A percentile compares a stretch with the other conserved stretches of the same genome.
Conservation (phyloP, 2,888 invertebrate species). For the Machimus rusticus region DNA sequence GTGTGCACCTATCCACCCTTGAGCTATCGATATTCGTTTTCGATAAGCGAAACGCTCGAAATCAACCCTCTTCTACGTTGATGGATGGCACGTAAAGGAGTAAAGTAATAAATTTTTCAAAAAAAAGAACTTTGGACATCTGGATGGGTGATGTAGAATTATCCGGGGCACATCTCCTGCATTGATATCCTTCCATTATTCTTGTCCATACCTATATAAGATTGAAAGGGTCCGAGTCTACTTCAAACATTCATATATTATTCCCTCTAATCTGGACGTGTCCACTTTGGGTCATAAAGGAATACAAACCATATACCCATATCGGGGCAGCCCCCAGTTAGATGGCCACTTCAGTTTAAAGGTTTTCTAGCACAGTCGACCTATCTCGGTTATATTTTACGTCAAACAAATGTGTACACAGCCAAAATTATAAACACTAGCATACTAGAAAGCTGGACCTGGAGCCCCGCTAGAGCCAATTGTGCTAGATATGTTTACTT, state of each 20-base stretch:
- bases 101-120: slow-evolving; percentile 10
- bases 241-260: slow-evolving; percentile 32
- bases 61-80: background rate
- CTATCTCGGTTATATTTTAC: slow-evolving; percentile 25
- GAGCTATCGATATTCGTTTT: background rate
- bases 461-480: background rate
- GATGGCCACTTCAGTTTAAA: slow-evolving; percentile 12
- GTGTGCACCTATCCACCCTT: background rate
- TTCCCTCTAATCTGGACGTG: slow-evolving; percentile 39
- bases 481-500: slow-evolving; percentile 40
- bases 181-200: slow-evolving; percentile 8
- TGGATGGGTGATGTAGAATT: background rate
- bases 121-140: background rate
- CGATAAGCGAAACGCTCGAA: background rate
- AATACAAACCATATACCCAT: slow-evolving; percentile 22
- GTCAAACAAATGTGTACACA: slow-evolving; percentile 20
- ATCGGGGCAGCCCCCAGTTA: background rate
- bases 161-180: background rate
- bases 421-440: slow-evolving; percentile 35
- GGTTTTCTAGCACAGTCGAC: background rate
- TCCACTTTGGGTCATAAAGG: slow-evolving; percentile 42
- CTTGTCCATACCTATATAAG: background rate
- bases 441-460: background rate
- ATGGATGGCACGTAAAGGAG: background rate
- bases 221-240: slow-evolving; percentile 3